Base-by-base conservation (phyloP, 2,888 invertebrate genomes). In the Erebia ligea region DNA sequence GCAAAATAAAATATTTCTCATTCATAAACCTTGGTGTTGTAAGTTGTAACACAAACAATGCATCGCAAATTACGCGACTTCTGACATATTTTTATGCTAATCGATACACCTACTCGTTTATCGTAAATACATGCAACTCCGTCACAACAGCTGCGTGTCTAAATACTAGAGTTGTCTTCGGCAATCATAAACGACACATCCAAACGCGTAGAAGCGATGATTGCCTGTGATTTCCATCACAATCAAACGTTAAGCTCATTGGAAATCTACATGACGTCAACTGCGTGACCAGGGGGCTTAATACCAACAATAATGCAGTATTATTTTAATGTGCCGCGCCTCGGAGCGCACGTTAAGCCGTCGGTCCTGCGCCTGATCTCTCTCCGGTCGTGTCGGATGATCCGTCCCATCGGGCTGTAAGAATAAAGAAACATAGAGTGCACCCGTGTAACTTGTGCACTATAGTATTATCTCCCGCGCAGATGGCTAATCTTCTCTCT, bases 191-290 rank as follows among this genome's bases (percentile, higher is more conserved):
- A 56, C 59, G 67, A 68, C 52, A 54, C 61, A 54, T 68, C 62
- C 21, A 11, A 21, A 59, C 17, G 59, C 25, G 25, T 45, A 9
- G 42, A 10, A 19, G 19, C 13, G 17, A 56, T 54, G 56, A 65
- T 65, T 48, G 68, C 62, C 71, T 68, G 68, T 61, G 64, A 68
- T 69, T 71, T 57, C 66, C 62, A 69, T 71, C 67, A 67, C 59
- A 67, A 59, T 61, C 52, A 67, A 25, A 21, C 67, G 52, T 19
- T 67, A 61, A 61, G 17, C 67, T 67, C 25, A 67, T 67, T 58
- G 67, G 34, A 6, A 11, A 48, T 56, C n/a, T 45, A 17, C n/a
- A 58, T 67, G 57, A 67, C 67, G 58, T 58, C 57, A 67, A 25
- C 67, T 25, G 45, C 8, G 5, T 58, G 25, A 58, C 10, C 54